Percentiles rank a stretch among this genome's conserved stretches.
Conservation (phyloP, 2,888 invertebrate genomes). For the Fissipunctia ypsillon region DNA sequence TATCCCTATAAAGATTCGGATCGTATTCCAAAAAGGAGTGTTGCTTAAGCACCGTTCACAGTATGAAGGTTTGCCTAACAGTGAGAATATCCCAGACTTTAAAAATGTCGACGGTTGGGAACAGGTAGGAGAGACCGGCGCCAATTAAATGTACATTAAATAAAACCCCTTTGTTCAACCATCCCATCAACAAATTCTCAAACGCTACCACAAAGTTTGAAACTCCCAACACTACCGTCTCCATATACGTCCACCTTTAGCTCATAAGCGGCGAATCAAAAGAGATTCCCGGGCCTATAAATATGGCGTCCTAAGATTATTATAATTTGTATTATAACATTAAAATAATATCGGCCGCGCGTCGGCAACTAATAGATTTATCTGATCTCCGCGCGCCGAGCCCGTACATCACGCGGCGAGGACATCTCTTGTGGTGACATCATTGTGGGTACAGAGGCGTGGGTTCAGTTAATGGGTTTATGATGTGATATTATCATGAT, state of each 20-base stretch:
- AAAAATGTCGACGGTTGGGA: too few relatives aligned
- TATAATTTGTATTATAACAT: conserved; percentile 90
- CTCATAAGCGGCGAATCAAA: conserved; percentile 87
- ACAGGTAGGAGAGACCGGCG: too few relatives aligned
- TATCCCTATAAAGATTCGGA: too few relatives aligned
- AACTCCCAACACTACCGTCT: background rate
- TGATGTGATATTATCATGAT: conserved; percentile 31
- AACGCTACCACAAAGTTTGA: background rate
- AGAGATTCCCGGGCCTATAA: conserved; percentile 86
- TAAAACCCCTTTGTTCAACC: too few relatives aligned
- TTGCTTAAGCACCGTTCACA: too few relatives aligned
- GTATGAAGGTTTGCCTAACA: too few relatives aligned
- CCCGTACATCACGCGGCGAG: conserved; percentile 73
- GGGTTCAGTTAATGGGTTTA: conserved; percentile 30
- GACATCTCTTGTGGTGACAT: conserved; percentile 30
- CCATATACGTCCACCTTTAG: conserved; percentile 63
- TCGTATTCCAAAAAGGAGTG: too few relatives aligned
- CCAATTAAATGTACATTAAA: too few relatives aligned
- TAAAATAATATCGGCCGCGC: conserved; percentile 86
- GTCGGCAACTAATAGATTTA: conserved; percentile 87
- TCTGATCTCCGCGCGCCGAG: conserved; percentile 65
- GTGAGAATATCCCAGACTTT: too few relatives aligned
- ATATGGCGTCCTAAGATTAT: conserved; percentile 87
- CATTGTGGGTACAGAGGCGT: conserved; percentile 24
- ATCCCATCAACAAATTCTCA: background rate